Conservation (phyloP, 1,140 invertebrate species). For the Dendrolimus kikuchii region DNA sequence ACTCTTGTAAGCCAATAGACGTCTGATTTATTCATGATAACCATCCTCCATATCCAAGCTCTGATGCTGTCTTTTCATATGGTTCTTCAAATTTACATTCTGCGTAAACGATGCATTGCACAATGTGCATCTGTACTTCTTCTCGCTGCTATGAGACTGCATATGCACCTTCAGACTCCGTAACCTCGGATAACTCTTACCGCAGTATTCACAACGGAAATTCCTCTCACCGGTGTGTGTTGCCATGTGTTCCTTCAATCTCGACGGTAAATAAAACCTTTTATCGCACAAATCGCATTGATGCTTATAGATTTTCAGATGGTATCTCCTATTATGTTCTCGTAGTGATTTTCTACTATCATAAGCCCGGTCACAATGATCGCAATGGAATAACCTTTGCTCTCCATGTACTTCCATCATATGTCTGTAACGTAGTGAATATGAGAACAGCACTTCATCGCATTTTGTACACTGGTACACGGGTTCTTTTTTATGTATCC, state of each 20-base stretch:
- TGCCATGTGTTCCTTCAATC: slow-evolving; percentile 53
- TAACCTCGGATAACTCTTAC: slow-evolving; percentile 50
- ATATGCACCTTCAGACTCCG: slow-evolving; percentile 45
- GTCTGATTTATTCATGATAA: slow-evolving; percentile 16
- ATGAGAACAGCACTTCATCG: slow-evolving; percentile 47
- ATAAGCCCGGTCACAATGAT: slow-evolving; percentile 43
- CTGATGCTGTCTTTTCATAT: slow-evolving; percentile 49
- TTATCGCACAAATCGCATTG: slow-evolving; percentile 58
- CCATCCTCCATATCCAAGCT: slow-evolving; percentile 29
- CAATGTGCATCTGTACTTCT: slow-evolving; percentile 37
- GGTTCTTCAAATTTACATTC: slow-evolving; percentile 48
- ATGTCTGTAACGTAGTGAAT: slow-evolving; percentile 44
- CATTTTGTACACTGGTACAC: slow-evolving; percentile 53
- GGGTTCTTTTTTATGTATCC: slow-evolving; percentile 47
- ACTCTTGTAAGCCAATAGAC: too few relatives aligned
- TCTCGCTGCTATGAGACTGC: slow-evolving; percentile 42
- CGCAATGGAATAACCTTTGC: slow-evolving; percentile 43
- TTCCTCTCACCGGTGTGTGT: slow-evolving; percentile 57
- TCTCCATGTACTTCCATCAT: slow-evolving; percentile 51
- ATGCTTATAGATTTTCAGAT: slow-evolving; percentile 53
- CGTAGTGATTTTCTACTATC: slow-evolving; percentile 48
- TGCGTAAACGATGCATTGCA: slow-evolving; percentile 48
- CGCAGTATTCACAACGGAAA: slow-evolving; percentile 53
- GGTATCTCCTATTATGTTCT: slow-evolving; percentile 46
- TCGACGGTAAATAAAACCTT: slow-evolving; percentile 48